Base-by-base conservation (phyloP, 2,113 vertebrate species). In the Oophaga pumilio region DNA sequence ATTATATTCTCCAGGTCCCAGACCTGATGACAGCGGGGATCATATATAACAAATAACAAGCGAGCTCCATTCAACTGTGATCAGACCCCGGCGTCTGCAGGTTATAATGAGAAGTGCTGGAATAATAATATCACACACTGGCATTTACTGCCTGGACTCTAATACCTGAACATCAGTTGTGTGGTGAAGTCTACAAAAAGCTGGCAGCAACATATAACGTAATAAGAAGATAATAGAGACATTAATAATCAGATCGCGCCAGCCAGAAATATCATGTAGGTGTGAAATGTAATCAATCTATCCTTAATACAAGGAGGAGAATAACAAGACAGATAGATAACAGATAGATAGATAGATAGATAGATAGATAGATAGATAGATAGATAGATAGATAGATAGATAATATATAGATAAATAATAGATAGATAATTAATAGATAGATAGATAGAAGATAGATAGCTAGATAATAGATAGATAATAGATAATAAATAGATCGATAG, bases 141-240 rank as follows among this genome's bases (percentile, higher is more conserved):
- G 50, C 76, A 77, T 20, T 14, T 20, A 33, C 15, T 53, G 64
- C 43, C 85, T 79, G 60, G 76, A 86, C 50, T 62, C 22, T 64
- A 87, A 80, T 80, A 80, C 85, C 18, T 59, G 76, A 87, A 87
- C 76, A 87, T 87, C 76, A 80, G 85, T 80, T 86, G 85, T 86
- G 85, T 86, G 85, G 85, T 69, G 62, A 53, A 18, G 50, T 59
- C 15, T 28, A 78, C 22, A 11, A 18, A 59, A 6, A 9, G 52
- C 20, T 87, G 85, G 76, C 85, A 71, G 14, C 2, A 26, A 86
- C 1, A 10, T 18, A 60, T 52, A 33, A 52, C 17, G 15, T 76
- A 76, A 15, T 50, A 22, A 79, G 59, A 14, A 78, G 33, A 68
- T 86, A 77, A 85, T 64, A 50, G 26, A 77, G 57, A 52, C 43